Conservation (phyloP, 2,113 vertebrate genomes). For the Camelus bactrianus region DNA sequence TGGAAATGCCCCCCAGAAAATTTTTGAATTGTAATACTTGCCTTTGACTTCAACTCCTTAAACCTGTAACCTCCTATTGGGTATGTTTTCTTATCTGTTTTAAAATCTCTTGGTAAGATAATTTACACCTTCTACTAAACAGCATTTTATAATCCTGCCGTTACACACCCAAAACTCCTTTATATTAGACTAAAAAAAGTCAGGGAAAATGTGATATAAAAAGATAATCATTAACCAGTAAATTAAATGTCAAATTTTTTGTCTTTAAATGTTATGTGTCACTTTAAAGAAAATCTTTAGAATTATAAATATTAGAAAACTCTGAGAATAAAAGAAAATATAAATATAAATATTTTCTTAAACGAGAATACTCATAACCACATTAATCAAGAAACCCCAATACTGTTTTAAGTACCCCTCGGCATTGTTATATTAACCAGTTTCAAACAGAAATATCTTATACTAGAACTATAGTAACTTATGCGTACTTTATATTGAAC, state of each 20-base stretch:
- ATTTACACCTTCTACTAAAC: background rate
- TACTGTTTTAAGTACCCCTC: background rate
- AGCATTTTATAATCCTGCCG: background rate
- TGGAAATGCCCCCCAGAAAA: background rate
- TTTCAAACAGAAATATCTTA: background rate
- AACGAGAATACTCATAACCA: background rate
- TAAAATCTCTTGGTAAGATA: background rate
- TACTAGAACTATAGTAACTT: background rate
- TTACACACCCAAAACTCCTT: background rate
- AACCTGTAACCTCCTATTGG: background rate
- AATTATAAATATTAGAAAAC: background rate
- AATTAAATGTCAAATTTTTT: slow-evolving; percentile 45
- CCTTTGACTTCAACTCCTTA: background rate
- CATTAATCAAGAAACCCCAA: background rate
- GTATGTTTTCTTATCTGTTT: background rate
- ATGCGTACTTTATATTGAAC: background rate
- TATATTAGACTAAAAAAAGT: background rate
- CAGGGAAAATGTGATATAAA: background rate
- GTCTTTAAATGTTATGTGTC: background rate
- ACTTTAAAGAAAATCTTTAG: slow-evolving; percentile 5
- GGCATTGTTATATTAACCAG: background rate
- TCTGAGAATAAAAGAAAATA: background rate
- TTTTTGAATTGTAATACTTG: background rate
- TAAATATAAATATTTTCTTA: background rate
- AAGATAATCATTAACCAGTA: background rate